Evolutionary conservation across 1,140 invertebrate species (phyloP), one percentile per base, ranked within the genome.

Genomic region (Pogonomyrmex californicus): DNA sequence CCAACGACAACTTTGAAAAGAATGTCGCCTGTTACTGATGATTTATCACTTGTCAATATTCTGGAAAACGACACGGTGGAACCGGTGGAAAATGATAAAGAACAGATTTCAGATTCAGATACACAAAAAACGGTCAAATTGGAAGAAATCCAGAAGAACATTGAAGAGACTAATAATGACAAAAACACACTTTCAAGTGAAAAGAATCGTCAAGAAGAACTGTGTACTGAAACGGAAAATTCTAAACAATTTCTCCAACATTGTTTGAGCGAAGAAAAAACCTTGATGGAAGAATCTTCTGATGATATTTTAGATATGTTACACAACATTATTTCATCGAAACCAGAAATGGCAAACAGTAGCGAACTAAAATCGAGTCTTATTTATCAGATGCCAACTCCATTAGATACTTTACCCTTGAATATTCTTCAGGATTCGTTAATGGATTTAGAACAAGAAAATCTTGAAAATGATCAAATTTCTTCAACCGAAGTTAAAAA

Each of bases 241-340:
- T 87, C 86, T 12, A 93, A 93, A 85, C 86, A 88, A 23, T 93
- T 88, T 62, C 60, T 86, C 7, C 81, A 88, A 44, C 86, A 90
- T 65, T 90, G 82, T 23, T 62, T 91, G 5, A 86, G 23, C 1
- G 91, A 92, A 36, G 90, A 87, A 56, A 94, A 92, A 56, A 92
- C 93, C 44, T 77, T 93, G 47, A 87, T 94, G 62, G 94, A 95
- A 10, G 97, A 97, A 87, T 96, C 96, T 2, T 96, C 97, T 44
- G 97, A 97, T 90, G 97, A 97, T 90, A 97, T 97, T 93, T 92
- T 97, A 1, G 96, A 97, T 88, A 97, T 97, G 95, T 93, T 97
- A 14, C 96, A 97, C 62, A 97, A 97, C 87, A 97, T 97, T 56
- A 96, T 95, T 82, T 94, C 94, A 1, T 93, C 94, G 0, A 95